Evolutionary conservation across 2,797 vertebrate species (phyloP), one percentile per base, ranked within the genome.

Genomic region (Macropus fuliginosus): DNA sequence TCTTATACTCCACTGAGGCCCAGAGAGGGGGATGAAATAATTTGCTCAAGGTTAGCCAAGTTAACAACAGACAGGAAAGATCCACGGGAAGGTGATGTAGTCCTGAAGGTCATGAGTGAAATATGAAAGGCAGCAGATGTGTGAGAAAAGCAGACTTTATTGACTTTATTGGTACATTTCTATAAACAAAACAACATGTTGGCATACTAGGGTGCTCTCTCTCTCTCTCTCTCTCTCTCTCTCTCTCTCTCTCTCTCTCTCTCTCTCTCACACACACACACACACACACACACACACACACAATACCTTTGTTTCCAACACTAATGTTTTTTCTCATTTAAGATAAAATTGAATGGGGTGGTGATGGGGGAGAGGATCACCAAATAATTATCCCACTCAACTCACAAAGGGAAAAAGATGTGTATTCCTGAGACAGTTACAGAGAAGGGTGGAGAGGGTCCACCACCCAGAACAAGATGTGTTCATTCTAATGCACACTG

Each of bases 131-230:
- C 0, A 11, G 34, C 31, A 95, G 12, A 40, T 12, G 18, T 62
- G 66, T 59, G 91, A 96, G 96, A 97, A 94, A 96, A 57, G 40
- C 55, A 97, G 91, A 90, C 40, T 97, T 98, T 98, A 98, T 97
- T 91, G 18, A 55, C 54, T 97, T 98, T 98, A 98, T 97, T 91
- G 18, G n/a, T 31, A 91, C 13, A 34, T 91, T 91, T 21, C 21
- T 55, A 54, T 59, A 90, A 3, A 0, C 34, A 52, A 94, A 93
- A 18, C 6, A 81, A 56, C 62, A 74, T 3, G 0, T 0, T 28
- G 87, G 55, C 50, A 54, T 0, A 46, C 10, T 14, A 57, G 91
- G 62, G 54, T 1, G 28, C 14, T 1, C 18, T 46, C 46, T 46
- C 46, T 46, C 46, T 46, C 46, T 46, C 2, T 46, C 46, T 46